Base-by-base conservation (phyloP, 2,113 vertebrate species). In the Pandion haliaetus region DNA sequence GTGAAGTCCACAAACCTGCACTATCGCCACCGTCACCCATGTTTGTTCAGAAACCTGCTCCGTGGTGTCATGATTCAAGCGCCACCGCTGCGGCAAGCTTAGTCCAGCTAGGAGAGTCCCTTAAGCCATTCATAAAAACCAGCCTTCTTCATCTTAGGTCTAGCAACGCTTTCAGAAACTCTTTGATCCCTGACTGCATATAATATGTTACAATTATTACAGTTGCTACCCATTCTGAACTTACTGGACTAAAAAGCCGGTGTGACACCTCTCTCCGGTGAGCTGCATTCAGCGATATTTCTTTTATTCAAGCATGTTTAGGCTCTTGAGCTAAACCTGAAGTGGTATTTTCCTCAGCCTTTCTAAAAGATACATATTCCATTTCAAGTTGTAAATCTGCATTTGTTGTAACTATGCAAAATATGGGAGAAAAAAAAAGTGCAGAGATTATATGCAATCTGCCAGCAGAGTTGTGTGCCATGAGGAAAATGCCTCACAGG, bases 381-480 rank as follows among this genome's bases (percentile, higher is more conserved):
- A 90, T 96, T 97, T 97, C 93, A 96, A 97, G 86, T 96, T 92
- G n/a, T 97, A 97, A 98, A 97, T 97, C 97, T 96, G 57, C 97
- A 95, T 98, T 98, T 93, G 92, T 96, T 94, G 97, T 98, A 99
- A 97, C 97, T 83, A 95, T 98, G 97, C 98, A 99, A 98, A 98
- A 98, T 98, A 98, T 96, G 93, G 91, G 91, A 96, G 86, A 76
- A 96, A 95, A 97, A 98, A 97, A 98, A 98, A 97, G 94, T 97
- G 91, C 97, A 84, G 97, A 99, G 97, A 98, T 98, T 96, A 98
- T 97, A 98, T 97, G 78, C 97, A 95, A 95, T 97, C 98, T 98
- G 97, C 96, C 97, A 93, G 96, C 96, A 97, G 96, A 98, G 98
- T 98, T 97, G 97, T 98, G 98, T 98, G 82, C 96, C 96, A 98